phyloP scores from a whole-genome alignment of 2,888 invertebrate genomes.

The Tridacna crocea region DNA sequence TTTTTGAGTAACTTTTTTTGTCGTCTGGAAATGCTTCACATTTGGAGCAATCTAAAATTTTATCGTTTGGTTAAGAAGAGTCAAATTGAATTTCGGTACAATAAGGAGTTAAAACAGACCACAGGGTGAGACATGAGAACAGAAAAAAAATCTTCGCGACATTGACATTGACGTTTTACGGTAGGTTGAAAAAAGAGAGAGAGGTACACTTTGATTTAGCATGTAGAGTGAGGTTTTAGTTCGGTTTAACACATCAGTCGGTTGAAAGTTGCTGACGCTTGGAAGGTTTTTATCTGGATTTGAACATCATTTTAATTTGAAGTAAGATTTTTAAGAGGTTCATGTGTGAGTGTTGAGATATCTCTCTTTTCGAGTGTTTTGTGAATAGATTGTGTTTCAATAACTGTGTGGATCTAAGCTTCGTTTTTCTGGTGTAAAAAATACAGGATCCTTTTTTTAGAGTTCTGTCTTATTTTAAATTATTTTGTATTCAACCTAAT shows the following conservation, averaged over 20 bases:
- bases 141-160: constrained; percentile 16
- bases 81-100: too few species aligned
- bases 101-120: too few species aligned
- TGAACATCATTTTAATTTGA: not conserved
- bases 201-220: constrained; percentile 20
- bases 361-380: not conserved
- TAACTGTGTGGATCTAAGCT: not conserved
- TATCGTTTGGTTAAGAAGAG: too few species aligned
- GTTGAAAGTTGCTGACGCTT: constrained; percentile 8
- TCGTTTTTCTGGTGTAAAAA: too few species aligned
- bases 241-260: constrained; percentile 1
- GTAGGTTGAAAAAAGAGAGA: constrained; percentile 21
- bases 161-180: constrained; percentile 22
- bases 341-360: not conserved
- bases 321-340: not conserved
- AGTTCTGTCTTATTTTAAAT: too few species aligned
- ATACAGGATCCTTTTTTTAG: too few species aligned
- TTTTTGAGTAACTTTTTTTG: too few species aligned
- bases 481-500: too few species aligned
- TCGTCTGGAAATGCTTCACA: too few species aligned
- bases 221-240: not conserved
- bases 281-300: constrained; percentile 5
- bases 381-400: not conserved
- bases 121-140: not conserved
- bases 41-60: too few species aligned